Conservation (phyloP, 2,113 vertebrate genomes). For the Archilochus colubris region DNA sequence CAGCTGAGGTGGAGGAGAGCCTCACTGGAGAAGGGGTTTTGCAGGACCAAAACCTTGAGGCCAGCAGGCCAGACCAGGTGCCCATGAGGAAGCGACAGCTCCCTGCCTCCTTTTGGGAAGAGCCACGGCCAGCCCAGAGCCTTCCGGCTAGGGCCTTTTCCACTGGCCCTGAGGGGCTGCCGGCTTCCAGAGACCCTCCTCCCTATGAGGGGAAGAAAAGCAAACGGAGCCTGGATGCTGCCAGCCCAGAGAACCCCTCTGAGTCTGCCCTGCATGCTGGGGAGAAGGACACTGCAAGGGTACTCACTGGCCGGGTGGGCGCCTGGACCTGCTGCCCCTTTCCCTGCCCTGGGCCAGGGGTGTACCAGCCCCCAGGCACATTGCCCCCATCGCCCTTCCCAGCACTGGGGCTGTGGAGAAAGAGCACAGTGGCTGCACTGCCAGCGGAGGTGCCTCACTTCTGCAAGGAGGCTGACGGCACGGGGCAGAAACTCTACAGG, state of each 20-base stretch:
- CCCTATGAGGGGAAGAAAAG: slow-evolving; percentile 78
- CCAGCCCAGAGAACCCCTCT: slow-evolving; percentile 9
- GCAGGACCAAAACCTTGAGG: slow-evolving; percentile 62
- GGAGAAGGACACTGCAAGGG: slow-evolving; percentile 77
- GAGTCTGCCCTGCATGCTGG: neutral
- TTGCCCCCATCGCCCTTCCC: slow-evolving; percentile 75
- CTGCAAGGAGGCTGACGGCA: slow-evolving; percentile 65
- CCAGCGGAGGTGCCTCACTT: slow-evolving; percentile 75
- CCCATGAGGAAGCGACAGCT: slow-evolving; percentile 97
- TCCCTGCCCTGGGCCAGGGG: slow-evolving; percentile 87
- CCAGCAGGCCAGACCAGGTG: slow-evolving; percentile 80
- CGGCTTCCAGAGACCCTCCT: slow-evolving; percentile 32
- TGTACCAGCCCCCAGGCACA: slow-evolving; percentile 80
- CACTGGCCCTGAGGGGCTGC: slow-evolving; percentile 57
- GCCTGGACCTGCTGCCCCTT: slow-evolving; percentile 89
- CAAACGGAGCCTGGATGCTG: slow-evolving; percentile 62
- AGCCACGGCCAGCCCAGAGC: slow-evolving; percentile 83
- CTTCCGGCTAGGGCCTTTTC: slow-evolving; percentile 42
- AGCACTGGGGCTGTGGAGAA: slow-evolving; percentile 84
- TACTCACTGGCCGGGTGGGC: slow-evolving; percentile 74
- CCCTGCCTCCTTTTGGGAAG: slow-evolving; percentile 97
- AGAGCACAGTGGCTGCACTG: slow-evolving; percentile 10
- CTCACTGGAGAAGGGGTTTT: neutral
- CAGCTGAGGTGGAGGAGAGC: slow-evolving; percentile 43
- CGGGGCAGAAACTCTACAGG: slow-evolving; percentile 80